These are phyloP conservation scores for Plectrocnemia conspersa DNA, from an alignment of 1,140 invertebrate species.

Conservation along the genomic window DNA sequence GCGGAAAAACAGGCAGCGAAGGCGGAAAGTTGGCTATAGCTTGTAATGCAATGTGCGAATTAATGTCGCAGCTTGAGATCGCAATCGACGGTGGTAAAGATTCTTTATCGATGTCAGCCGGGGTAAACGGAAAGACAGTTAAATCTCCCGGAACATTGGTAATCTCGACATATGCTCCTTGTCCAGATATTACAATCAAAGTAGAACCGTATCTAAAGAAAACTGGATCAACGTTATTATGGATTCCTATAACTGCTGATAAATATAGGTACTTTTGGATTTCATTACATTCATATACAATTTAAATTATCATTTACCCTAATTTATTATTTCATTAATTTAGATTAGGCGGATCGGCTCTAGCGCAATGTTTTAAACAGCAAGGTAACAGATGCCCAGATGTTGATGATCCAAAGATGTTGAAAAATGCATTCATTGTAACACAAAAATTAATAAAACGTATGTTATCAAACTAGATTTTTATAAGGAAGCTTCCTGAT, in stretches of 20 bases:
- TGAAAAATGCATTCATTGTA: conserved; percentile 73
- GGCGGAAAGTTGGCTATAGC: conserved; percentile 83
- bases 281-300: neutral
- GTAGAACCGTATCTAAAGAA: conserved; percentile 87
- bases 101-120: conserved; percentile 94
- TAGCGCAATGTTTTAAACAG: conserved; percentile 87
- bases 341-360: conserved; percentile 82
- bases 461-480: conserved; percentile 40
- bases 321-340: neutral
- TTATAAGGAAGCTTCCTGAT: too few relatives aligned
- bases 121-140: conserved; percentile 63
- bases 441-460: conserved; percentile 79
- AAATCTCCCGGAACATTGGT: conserved; percentile 93
- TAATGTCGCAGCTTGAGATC: conserved; percentile 84
- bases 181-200: conserved; percentile 75
- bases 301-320: neutral
- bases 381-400: conserved; percentile 79
- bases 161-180: conserved; percentile 90
- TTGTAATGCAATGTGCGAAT: conserved; percentile 79
- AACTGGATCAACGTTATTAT: conserved; percentile 42
- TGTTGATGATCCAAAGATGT: conserved; percentile 61
- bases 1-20: conserved; percentile 88
- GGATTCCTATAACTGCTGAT: conserved; percentile 42
- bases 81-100: conserved; percentile 98
- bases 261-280: conserved; percentile 43